A percentile compares a stretch with the other conserved stretches of the same genome.
Evolutionary conservation across 2,113 vertebrate genomes (phyloP).

Genomic region (Sturnus vulgaris): DNA sequence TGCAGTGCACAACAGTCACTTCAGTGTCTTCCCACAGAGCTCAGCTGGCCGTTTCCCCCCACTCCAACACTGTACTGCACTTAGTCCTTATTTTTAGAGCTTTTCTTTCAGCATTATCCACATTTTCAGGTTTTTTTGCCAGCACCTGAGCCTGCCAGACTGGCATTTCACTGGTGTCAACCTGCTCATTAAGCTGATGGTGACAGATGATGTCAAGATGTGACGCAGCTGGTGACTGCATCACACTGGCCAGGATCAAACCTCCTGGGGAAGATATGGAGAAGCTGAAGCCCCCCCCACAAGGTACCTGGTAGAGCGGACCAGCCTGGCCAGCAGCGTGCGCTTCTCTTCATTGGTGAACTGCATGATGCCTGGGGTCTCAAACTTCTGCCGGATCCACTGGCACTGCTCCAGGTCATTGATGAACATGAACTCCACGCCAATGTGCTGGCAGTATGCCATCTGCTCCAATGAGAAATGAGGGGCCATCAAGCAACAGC

Average conservation of each 20-base stretch:
- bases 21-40: neutral
- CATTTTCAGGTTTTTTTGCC: neutral
- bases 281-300: neutral
- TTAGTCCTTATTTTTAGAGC: neutral
- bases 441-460: constrained; percentile 93
- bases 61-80: neutral
- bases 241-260: neutral
- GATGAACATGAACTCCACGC: constrained; percentile 98
- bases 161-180: neutral
- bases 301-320: constrained; percentile 87
- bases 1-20: neutral
- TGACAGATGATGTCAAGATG: neutral
- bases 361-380: constrained; percentile 89
- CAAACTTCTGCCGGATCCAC: constrained; percentile 94
- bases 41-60: neutral
- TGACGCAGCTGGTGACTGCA: neutral
- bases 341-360: constrained; percentile 88
- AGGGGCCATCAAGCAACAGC: neutral
- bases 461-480: constrained; percentile 47
- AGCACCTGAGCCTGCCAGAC: neutral
- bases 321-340: constrained; percentile 84
- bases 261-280: neutral
- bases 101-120: neutral
- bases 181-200: neutral
- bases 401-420: constrained; percentile 94